Evolutionary conservation across 1,140 invertebrate genomes (phyloP), one percentile per base, ranked within the genome.

Genomic region (Ditylenchus dipsaci): DNA sequence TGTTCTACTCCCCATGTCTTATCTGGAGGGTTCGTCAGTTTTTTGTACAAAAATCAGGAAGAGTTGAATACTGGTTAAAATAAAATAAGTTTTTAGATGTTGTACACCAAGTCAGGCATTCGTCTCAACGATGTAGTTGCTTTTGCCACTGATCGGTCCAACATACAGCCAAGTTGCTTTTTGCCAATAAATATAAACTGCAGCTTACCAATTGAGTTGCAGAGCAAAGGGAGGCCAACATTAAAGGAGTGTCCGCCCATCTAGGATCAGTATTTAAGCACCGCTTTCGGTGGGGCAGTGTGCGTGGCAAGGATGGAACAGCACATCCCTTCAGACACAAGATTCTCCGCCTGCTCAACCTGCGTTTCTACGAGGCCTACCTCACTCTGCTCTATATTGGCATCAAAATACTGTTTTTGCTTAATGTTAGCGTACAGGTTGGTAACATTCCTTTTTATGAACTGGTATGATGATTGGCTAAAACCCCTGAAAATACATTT

Each of bases 341-440:
- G 67, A 69, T 78, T 23, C 66, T 82, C 27, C 65, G 74, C 45
- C 49, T 79, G 26, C 64, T 81, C 27, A 82, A 82, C 59, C 49
- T 82, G 3, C 78, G 80, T 30, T 82, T 72, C 57, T 82, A 83
- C 64, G 80, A 82, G 63, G 76, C 79, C 8, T 82, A 82, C 69
- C 63, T 82, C 63, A 83, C 79, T 7, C 74, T 76, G 38, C 65
- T 82, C 19, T 82, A 82, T 65, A 69, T 82, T 11, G 74, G 65
- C 23, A 83, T 82, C 27, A 82, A 82, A 49, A 27, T 69, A 15
- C 42, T 83, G 17, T 82, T 78, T 67, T 33, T 83, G 33, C 43
- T 74, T 19, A 82, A 82, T 67, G 80, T 82, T 7, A n/a, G 78
- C 7, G 33, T 67, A 8, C 80, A 81, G 68, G 78, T 81, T 58